Conservation (phyloP, 2,113 vertebrate genomes). For the Tringa solitaria region DNA sequence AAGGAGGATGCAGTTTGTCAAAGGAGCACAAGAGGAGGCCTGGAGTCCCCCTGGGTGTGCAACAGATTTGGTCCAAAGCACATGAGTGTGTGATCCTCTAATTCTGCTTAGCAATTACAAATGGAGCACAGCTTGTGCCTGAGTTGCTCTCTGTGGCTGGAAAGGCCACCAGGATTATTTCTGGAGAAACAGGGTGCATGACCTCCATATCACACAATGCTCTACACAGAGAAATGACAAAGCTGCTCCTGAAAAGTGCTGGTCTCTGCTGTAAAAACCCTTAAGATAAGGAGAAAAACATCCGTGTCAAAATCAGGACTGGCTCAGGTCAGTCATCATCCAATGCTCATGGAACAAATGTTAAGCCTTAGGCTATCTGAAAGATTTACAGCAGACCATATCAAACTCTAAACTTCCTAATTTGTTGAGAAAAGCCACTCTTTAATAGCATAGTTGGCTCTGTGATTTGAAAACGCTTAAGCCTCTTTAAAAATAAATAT, state of each 20-base stretch:
- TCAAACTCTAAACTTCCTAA: neutral
- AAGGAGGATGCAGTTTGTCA: neutral
- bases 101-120: neutral
- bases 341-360: neutral
- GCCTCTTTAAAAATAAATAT: neutral
- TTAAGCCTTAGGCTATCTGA: neutral
- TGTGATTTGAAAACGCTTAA: neutral
- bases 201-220: neutral
- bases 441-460: neutral
- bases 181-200: neutral
- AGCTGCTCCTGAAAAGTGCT: neutral
- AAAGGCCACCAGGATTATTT: neutral
- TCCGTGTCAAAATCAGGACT: neutral
- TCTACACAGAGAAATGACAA: neutral
- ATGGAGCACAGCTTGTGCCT: neutral
- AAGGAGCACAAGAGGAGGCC: neutral
- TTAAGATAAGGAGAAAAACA: neutral
- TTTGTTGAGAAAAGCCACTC: neutral
- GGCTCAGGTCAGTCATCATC: neutral
- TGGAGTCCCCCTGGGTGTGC: neutral
- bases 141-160: neutral
- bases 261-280: neutral
- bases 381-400: neutral
- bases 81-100: neutral
- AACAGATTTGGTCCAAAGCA: neutral